Evolutionary conservation across 2,113 vertebrate genomes (phyloP), one percentile per base, ranked within the genome.

Genomic region (Excalfactoria chinensis): DNA sequence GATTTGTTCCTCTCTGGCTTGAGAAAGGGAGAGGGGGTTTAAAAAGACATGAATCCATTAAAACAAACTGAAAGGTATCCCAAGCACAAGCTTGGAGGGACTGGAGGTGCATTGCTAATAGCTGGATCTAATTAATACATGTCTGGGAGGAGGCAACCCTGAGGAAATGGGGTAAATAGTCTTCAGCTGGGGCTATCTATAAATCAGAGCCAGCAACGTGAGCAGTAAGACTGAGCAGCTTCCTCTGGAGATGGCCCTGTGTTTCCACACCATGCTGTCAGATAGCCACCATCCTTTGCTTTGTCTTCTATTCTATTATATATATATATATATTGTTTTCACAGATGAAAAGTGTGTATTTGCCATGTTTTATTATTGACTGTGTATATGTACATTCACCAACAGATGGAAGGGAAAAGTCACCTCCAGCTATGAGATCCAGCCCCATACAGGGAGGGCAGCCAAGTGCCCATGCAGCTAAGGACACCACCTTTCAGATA

Each of bases 111-210:
- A 7, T 32, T 9, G 68, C 28, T 89, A 41, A 87, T 85, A 23
- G 94, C 89, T 88, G 89, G 87, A 37, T 80, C 23, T 58, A 88
- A 89, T 92, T 89, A 83, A 87, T 88, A 40, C 7, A 3, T 0
- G 14, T 53, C 69, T 82, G 78, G 75, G 55, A 92, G 83, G 88
- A 82, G 66, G 78, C 40, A 68, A 49, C 66, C 15, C 0, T 35
- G 72, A 84, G 94, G 93, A 95, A 95, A 88, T 49, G 82, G 88
- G 90, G 34, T 44, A 89, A 93, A 96, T 77, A 64, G 11, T 58
- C 62, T 92, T 95, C 87, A 91, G 91, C 62, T 89, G 93, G 84
- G 83, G 1, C 9, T 69, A 76, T 60, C 88, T 89, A 37, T 80
- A 86, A 59, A 66, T 92, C 70, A 34, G 82, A 88, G 78, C 43